Conservation (phyloP, 2,888 invertebrate species). For the Tetragonisca angustula region DNA sequence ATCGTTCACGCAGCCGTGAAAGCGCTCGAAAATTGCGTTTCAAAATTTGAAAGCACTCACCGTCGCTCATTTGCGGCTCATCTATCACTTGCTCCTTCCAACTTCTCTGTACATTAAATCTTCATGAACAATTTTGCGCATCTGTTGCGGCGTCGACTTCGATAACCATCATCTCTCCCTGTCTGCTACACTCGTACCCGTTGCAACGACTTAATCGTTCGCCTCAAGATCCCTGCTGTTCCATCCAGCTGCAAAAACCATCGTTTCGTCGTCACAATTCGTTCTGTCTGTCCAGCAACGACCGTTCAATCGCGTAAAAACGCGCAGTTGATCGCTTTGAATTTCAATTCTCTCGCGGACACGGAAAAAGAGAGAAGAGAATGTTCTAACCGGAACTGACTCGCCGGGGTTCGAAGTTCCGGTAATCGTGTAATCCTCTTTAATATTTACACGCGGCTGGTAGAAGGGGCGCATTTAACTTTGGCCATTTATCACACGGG, state of each 20-base stretch:
- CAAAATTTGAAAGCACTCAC: neutral
- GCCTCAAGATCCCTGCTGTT: neutral
- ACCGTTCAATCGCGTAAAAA: neutral
- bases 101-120: neutral
- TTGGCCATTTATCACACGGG: conserved; percentile 42
- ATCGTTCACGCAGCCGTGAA: neutral
- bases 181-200: neutral
- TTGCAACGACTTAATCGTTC: neutral
- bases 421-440: conserved; percentile 31
- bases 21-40: neutral
- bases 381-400: neutral
- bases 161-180: neutral
- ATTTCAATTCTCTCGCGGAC: neutral
- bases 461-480: conserved; percentile 35
- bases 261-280: neutral
- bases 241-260: neutral
- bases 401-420: neutral
- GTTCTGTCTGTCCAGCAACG: neutral
- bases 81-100: neutral
- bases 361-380: neutral
- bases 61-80: neutral
- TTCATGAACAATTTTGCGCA: neutral
- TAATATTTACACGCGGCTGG: conserved; percentile 26
- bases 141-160: neutral
- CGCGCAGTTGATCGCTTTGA: neutral